Base-by-base conservation (phyloP, 2,888 invertebrate species). In the Pemphredon lugubris region DNA sequence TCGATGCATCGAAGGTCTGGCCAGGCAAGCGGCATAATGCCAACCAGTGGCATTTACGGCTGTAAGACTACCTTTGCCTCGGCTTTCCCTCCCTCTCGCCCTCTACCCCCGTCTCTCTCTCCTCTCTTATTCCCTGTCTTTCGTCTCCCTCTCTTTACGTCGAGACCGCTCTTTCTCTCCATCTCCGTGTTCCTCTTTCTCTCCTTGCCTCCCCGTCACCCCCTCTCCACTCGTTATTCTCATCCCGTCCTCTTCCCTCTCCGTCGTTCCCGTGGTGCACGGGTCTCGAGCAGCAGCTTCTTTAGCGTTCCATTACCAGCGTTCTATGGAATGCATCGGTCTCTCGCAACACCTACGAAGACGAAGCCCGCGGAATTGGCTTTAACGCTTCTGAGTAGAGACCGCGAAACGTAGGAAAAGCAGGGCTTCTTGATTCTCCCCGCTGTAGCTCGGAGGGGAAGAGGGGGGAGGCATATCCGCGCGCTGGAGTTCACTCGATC, bases 21-120 rank as follows among this genome's bases (percentile, higher is more conserved):
- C 82, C 77, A 66, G 75, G 79, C 82, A 82, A 82, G 79, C 79
- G 73, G 82, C 83, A 87, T 88, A 88, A 88, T 88, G 88, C 88
- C 88, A 88, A 88, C 88, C 86, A 85, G 88, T 88, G 88, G 88
- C 88, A 88, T 88, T 88, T 88, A 88, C 87, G 84, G 76, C 83
- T 81, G 81, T 81, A 79, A 83, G 83, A 84, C 86, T 84, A 85
- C 85, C 87, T 87, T 85, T 85, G 85, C 87, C 81, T 77, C 82
- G 57, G 57, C 73, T 72, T 58, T 40, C 57, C 57, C 64, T 61
- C 69, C 54, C 68, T 45, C 53, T 68, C 45, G 34, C 53, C 53
- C 42, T 54, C 53, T 60, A 39, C 45, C 63, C 54, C 66, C 34
- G n/a, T 40, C 53, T 55, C 42, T 54, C 53, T 60, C 44, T 50